These are phyloP conservation scores for Phrynocephalus guinanensis DNA, from an alignment of 2,797 vertebrate genomes.

Conservation along the genomic window DNA sequence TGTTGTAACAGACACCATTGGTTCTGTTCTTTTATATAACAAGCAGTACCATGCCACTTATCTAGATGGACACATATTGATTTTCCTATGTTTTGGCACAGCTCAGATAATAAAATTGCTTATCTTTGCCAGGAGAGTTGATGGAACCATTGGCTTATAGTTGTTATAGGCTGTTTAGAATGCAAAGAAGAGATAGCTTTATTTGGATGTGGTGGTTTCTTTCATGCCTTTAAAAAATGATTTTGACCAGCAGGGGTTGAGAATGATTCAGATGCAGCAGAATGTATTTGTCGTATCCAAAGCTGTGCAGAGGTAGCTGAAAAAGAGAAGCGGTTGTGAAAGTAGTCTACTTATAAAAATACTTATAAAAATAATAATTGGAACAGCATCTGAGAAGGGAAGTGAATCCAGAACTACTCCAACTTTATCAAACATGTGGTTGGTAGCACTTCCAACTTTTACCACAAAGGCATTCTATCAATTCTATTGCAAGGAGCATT, in stretches of 20 bases:
- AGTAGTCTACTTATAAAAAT: not conserved
- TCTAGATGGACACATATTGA: slow-evolving; percentile 8
- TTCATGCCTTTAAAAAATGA: slow-evolving; percentile 24
- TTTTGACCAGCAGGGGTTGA: not conserved
- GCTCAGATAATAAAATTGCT: not conserved
- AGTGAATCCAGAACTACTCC: not conserved
- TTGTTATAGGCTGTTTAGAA: not conserved
- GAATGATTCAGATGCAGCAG: not conserved
- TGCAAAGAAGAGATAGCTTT: rapidly evolving
- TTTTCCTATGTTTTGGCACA: not conserved
- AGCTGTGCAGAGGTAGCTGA: not conserved
- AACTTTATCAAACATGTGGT: not conserved
- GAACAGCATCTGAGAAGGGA: not conserved
- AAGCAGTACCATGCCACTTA: not conserved
- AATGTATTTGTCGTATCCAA: not conserved
- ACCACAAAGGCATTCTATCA: not conserved
- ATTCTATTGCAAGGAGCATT: not conserved
- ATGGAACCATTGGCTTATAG: not conserved
- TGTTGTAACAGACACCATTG: not conserved
- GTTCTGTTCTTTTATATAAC: not conserved
- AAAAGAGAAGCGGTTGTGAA: not conserved
- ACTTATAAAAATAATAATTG: too few relatives aligned
- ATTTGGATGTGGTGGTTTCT: slow-evolving; percentile 2
- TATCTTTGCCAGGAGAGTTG: not conserved
- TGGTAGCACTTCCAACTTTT: not conserved